A percentile compares a stretch with the other conserved stretches of the same genome.
Evolutionary conservation across 2,113 vertebrate genomes (phyloP).

Genomic region (Sylvicapra grimmia): DNA sequence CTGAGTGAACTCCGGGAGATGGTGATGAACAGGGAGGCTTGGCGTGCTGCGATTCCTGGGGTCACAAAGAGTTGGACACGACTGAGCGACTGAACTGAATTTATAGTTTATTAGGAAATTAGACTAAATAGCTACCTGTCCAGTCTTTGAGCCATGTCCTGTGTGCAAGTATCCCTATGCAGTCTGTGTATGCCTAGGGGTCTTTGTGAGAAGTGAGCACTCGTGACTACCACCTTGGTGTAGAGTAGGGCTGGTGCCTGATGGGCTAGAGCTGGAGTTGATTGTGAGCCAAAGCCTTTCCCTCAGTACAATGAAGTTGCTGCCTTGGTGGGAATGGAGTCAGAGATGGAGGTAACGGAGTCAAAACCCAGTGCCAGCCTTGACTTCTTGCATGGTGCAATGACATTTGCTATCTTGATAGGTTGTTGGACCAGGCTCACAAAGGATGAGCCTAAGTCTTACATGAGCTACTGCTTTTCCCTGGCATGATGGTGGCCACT

Average conservation of each 20-base stretch:
- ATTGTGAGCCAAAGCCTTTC: background rate
- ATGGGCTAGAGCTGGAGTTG: background rate
- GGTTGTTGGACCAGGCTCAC: background rate
- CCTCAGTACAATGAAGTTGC: too few relatives aligned
- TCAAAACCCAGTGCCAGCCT: background rate
- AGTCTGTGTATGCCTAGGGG: background rate
- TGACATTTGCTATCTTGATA: background rate
- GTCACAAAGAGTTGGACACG: too few relatives aligned
- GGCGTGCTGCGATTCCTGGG: too few relatives aligned
- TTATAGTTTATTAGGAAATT: background rate
- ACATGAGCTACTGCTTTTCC: background rate
- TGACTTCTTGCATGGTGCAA: background rate
- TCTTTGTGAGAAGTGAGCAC: background rate
- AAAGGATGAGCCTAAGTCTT: background rate
- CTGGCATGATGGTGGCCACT: background rate
- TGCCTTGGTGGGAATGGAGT: background rate
- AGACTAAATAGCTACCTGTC: background rate
- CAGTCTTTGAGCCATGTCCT: background rate
- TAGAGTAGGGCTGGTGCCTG: background rate
- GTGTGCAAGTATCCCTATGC: background rate
- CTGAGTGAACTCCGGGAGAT: too few relatives aligned
- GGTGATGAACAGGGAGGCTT: too few relatives aligned
- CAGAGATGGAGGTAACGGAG: background rate
- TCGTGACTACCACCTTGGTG: background rate
- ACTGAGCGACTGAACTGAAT: too few relatives aligned